These are phyloP conservation scores for Tipula helvola DNA, from an alignment of 2,888 invertebrate species.

Conservation along the genomic window DNA sequence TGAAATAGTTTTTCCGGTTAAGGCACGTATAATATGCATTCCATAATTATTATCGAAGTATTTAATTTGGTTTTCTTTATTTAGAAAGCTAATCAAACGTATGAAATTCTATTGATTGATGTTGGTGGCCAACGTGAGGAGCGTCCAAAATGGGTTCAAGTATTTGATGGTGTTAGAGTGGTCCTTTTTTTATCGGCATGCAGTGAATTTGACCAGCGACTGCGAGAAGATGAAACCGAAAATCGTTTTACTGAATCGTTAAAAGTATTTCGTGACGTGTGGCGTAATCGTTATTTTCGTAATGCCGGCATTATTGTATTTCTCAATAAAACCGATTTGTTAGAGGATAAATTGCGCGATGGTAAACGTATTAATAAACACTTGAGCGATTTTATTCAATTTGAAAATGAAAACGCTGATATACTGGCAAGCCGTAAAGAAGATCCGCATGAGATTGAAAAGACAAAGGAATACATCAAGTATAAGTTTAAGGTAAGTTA, in stretches of 20 bases:
- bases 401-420: constrained; percentile 28
- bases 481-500: constrained; percentile 41
- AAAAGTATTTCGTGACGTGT: constrained; percentile 59
- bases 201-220: constrained; percentile 65
- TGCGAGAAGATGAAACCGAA: constrained; percentile 54
- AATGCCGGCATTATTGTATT: constrained; percentile 68
- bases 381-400: constrained; percentile 52
- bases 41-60: not conserved
- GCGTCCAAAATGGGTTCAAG: constrained; percentile 65
- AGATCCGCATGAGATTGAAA: constrained; percentile 42
- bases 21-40: constrained; percentile 32
- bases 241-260: constrained; percentile 63
- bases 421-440: constrained; percentile 18
- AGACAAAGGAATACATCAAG: constrained; percentile 52
- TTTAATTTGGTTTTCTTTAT: not conserved
- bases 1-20: constrained; percentile 60
- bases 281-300: constrained; percentile 54
- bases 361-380: constrained; percentile 50
- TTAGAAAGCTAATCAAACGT: constrained; percentile 56
- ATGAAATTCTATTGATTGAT: constrained; percentile 59
- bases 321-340: constrained; percentile 68
- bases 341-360: constrained; percentile 55
- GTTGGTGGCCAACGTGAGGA: constrained; percentile 76
- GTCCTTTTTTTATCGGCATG: constrained; percentile 69
- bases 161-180: constrained; percentile 70